Evolutionary conservation across 2,113 vertebrate genomes (phyloP).

Genomic region (Merops nubicus): DNA sequence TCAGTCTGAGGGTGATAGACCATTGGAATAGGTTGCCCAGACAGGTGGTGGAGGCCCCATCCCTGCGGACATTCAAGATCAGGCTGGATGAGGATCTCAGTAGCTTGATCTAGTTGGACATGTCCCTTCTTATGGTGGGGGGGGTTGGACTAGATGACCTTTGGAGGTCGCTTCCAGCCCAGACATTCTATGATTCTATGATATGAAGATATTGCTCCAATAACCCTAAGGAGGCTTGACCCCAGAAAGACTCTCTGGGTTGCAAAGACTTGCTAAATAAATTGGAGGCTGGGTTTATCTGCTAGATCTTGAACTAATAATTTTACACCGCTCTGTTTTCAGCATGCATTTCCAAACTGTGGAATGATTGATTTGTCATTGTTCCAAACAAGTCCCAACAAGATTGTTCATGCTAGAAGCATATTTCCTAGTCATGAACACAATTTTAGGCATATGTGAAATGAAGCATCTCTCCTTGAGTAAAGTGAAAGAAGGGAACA

Average conservation of each 20-base stretch:
- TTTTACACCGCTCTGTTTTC: slow-evolving; percentile 16
- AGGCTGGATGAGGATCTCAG: no score
- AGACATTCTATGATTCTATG: no score
- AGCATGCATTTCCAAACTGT: neutral
- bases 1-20: no score
- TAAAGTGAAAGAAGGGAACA: neutral
- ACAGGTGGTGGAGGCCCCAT: no score
- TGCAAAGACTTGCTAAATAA: neutral
- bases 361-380: slow-evolving; percentile 23
- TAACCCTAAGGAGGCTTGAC: neutral
- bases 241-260: neutral
- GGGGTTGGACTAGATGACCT: no score
- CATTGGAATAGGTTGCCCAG: no score
- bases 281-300: neutral
- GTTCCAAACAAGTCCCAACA: neutral
- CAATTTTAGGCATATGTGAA: neutral
- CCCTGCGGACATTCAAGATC: no score
- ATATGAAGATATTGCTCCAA: neutral
- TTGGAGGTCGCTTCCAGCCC: no score
- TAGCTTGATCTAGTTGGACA: no score
- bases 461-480: neutral
- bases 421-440: neutral
- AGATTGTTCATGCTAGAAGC: neutral
- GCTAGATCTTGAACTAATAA: neutral
- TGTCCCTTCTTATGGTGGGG: no score